phyloP scores from a whole-genome alignment of 2,888 invertebrate genomes.

The Entomobrya proxima region DNA sequence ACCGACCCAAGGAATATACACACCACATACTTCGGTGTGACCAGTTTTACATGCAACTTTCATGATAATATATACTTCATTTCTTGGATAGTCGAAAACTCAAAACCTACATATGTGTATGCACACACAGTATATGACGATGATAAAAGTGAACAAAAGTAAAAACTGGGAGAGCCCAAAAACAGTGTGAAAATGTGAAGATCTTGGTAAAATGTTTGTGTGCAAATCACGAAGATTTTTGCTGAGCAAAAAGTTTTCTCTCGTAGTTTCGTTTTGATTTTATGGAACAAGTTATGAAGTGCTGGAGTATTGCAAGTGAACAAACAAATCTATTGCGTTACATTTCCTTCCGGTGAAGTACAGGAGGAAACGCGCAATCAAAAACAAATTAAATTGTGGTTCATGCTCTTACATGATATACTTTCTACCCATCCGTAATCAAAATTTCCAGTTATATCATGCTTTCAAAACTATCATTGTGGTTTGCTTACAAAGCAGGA shows the following conservation, averaged over 20 bases:
- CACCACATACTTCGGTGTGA: neutral
- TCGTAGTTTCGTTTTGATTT: slow-evolving; percentile 37
- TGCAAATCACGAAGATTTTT: slow-evolving; percentile 35
- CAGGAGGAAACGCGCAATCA: too few species aligned
- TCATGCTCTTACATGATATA: too few species aligned
- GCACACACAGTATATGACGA: slow-evolving; percentile 32
- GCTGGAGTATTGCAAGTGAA: neutral
- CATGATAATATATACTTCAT: slow-evolving; percentile 1
- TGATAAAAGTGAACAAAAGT: neutral
- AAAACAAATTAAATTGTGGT: too few species aligned
- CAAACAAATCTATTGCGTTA: too few species aligned
- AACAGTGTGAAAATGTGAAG: slow-evolving; percentile 46
- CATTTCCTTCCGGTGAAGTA: too few species aligned
- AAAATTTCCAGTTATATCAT: too few species aligned
- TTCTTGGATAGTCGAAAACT: neutral
- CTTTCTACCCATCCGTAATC: too few species aligned
- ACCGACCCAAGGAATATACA: neutral
- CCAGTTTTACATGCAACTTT: neutral
- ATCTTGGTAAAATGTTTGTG: slow-evolving; percentile 33
- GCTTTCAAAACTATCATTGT: too few species aligned
- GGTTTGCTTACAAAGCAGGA: too few species aligned
- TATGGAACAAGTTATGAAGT: slow-evolving; percentile 30
- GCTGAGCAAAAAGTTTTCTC: slow-evolving; percentile 8
- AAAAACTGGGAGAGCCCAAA: slow-evolving; percentile 58
- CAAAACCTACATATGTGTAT: neutral